Evolutionary conservation across 2,797 vertebrate genomes (phyloP).

Genomic region (Sebastes minor): DNA sequence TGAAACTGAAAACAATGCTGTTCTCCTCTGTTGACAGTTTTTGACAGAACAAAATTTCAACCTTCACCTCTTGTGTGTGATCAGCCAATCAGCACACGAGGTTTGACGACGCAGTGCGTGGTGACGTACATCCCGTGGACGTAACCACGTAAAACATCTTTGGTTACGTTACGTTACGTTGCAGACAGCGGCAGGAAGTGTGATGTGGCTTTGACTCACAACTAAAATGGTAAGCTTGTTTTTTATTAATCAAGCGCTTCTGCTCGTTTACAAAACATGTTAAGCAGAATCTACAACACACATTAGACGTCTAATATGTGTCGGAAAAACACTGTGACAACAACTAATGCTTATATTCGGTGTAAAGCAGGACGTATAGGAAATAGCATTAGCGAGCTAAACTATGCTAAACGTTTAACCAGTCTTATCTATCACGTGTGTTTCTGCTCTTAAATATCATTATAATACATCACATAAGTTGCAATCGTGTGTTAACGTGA

Average conservation of each 20-base stretch:
- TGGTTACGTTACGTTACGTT: slow-evolving; percentile 40
- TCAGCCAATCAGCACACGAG: slow-evolving; percentile 56
- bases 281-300: not conserved
- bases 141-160: not conserved
- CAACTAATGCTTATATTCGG: not conserved
- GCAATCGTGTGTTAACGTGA: fast-evolving
- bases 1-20: not conserved
- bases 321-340: not conserved
- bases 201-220: slow-evolving; percentile 73
- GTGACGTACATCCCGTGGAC: not conserved
- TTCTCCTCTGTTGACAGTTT: not conserved
- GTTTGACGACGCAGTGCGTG: not conserved
- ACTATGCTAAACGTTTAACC: slow-evolving; percentile 25
- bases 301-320: fast-evolving
- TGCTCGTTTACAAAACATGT: not conserved
- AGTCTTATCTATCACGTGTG: not conserved
- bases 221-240: slow-evolving; percentile 75
- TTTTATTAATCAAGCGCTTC: not conserved
- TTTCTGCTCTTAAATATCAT: not conserved
- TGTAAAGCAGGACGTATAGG: not conserved
- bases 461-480: fast-evolving
- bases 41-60: not conserved
- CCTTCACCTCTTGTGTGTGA: not conserved
- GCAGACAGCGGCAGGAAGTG: slow-evolving; percentile 62
- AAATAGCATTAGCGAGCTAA: slow-evolving; percentile 31